Conservation (phyloP, 2,797 vertebrate genomes). For the Anas georgica region DNA sequence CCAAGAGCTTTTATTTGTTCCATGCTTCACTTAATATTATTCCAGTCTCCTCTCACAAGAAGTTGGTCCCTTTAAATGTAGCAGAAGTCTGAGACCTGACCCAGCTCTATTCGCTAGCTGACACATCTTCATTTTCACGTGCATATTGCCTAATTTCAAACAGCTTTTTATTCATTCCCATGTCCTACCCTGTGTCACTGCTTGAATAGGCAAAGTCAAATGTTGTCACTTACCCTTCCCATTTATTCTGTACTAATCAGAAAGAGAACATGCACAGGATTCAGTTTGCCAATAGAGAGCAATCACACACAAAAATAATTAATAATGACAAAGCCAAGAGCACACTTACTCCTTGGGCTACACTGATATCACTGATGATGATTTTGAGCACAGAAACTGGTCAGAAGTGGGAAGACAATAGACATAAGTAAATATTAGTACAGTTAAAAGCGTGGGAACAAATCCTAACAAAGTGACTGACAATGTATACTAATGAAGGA, state of each 20-base stretch:
- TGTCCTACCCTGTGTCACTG: neutral
- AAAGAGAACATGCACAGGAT: neutral
- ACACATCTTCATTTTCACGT: conserved; percentile 36
- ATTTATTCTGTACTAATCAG: conserved; percentile 14
- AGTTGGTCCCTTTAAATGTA: conserved; percentile 32
- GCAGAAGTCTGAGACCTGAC: conserved; percentile 27
- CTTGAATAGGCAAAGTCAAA: conserved; percentile 44
- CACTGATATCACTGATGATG: neutral
- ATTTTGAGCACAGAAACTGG: neutral
- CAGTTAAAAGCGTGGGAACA: neutral
- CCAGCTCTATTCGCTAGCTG: neutral
- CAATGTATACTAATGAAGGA: neutral
- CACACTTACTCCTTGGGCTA: neutral
- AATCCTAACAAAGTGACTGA: neutral
- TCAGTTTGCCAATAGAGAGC: neutral
- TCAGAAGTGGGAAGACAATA: neutral
- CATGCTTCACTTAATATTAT: neutral
- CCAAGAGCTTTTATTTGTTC: conserved; percentile 22
- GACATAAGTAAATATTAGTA: neutral
- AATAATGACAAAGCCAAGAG: neutral
- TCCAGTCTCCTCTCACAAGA: neutral
- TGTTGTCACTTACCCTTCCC: conserved; percentile 5
- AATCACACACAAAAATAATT: neutral
- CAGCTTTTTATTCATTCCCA: conserved; percentile 32
- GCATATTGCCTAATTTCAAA: conserved; percentile 36